phyloP scores from a whole-genome alignment of 2,113 vertebrate species.

The Ovis canadensis region DNA sequence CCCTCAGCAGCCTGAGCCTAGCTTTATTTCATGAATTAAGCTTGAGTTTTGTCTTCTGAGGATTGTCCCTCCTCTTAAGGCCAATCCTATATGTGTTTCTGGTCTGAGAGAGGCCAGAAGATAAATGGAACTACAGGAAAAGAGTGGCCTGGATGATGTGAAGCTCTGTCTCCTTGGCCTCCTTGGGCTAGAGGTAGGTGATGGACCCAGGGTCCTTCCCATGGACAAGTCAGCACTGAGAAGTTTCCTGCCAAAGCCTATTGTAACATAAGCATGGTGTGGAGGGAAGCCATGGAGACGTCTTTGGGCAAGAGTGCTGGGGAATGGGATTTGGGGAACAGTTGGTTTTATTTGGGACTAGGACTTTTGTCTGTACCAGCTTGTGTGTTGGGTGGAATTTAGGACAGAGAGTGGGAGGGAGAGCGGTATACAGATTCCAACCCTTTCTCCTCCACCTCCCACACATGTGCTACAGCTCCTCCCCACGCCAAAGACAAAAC shows the following conservation, averaged over 20 bases:
- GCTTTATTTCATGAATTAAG: background rate
- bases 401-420: background rate
- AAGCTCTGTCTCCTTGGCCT: background rate
- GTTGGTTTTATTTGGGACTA: background rate
- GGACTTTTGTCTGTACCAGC: background rate
- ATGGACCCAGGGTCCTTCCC: background rate
- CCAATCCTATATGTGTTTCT: background rate
- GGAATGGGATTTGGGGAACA: background rate
- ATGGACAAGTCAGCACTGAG: background rate
- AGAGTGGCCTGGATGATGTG: background rate
- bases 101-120: background rate
- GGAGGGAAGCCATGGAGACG: background rate
- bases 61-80: background rate
- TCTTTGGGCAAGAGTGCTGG: background rate
- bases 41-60: background rate
- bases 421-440: background rate
- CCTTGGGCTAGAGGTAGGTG: constrained; percentile 2
- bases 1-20: background rate
- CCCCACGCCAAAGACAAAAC: background rate
- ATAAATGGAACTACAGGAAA: background rate
- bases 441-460: background rate
- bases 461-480: background rate
- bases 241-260: background rate
- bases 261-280: background rate
- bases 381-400: constrained; percentile 15